Percentiles rank a stretch among this genome's conserved stretches.
Conservation (phyloP, 1,140 invertebrate genomes). For the Chlorops oryzae region DNA sequence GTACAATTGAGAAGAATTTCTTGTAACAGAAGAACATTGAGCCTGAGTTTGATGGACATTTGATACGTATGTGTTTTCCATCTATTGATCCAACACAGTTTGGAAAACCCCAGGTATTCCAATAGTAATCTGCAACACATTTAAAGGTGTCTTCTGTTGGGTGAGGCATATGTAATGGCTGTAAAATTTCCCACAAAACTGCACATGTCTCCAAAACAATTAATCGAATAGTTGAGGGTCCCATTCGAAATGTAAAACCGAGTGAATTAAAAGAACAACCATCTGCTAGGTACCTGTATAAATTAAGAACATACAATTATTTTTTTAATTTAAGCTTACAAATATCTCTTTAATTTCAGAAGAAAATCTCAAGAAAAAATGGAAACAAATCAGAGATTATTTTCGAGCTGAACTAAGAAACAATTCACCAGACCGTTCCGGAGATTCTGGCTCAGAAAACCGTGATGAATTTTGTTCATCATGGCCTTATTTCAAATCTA, state of each 20-base stretch:
- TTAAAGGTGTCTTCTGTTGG: constrained; percentile 6
- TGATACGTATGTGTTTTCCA: constrained; percentile 34
- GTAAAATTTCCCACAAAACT: not conserved
- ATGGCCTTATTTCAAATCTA: not conserved
- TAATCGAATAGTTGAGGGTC: not conserved
- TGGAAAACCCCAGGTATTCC: constrained; percentile 7
- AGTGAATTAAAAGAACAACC: not conserved
- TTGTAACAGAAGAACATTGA: constrained; percentile 50
- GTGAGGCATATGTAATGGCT: constrained; percentile 9
- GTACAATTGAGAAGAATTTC: constrained; percentile 44
- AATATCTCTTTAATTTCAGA: not conserved
- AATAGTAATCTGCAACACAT: constrained; percentile 5
- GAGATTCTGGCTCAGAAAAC: not conserved
- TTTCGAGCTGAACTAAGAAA: not conserved
- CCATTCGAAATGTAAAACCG: not conserved
- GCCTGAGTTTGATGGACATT: constrained; percentile 30
- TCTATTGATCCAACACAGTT: constrained; percentile 29
- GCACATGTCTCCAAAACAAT: not conserved
- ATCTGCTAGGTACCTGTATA: not conserved
- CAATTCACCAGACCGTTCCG: not conserved
- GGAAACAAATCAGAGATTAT: not conserved
- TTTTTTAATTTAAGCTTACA: not conserved
- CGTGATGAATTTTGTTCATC: not conserved
- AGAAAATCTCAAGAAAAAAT: not conserved
- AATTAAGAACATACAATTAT: not conserved